A percentile compares a stretch with the other conserved stretches of the same genome.
Conservation (phyloP, 1,140 invertebrate genomes). For the Galendromus occidentalis region DNA sequence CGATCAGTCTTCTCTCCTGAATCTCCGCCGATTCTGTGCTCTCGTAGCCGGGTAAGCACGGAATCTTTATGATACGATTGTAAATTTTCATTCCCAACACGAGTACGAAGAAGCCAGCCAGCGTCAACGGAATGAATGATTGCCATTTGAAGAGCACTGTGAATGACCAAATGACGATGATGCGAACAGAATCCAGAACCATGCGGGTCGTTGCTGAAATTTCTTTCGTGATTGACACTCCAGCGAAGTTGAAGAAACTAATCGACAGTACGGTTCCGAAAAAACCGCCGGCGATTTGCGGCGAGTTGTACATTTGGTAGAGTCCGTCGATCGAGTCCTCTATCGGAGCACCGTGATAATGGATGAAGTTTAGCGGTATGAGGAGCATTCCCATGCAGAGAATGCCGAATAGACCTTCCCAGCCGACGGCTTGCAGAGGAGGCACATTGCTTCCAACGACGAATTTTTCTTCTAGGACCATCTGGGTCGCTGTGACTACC, state of each 20-base stretch:
- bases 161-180: slow-evolving; percentile 68
- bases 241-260: slow-evolving; percentile 89
- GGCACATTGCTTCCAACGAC: slow-evolving; percentile 59
- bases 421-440: slow-evolving; percentile 57
- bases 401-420: slow-evolving; percentile 81
- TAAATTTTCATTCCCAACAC: slow-evolving; percentile 54
- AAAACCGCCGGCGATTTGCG: slow-evolving; percentile 10
- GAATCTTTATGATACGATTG: slow-evolving; percentile 37
- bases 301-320: slow-evolving; percentile 49
- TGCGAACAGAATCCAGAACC: slow-evolving; percentile 72
- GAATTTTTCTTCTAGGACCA: slow-evolving; percentile 86
- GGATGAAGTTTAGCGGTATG: slow-evolving; percentile 65
- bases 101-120: slow-evolving; percentile 49
- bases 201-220: slow-evolving; percentile 74
- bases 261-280: slow-evolving; percentile 69
- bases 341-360: slow-evolving; percentile 44
- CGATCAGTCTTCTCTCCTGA: background rate
- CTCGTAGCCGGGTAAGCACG: background rate
- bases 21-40: background rate
- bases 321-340: slow-evolving; percentile 70
- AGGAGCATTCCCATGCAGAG: slow-evolving; percentile 46
- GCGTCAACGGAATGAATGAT: slow-evolving; percentile 26
- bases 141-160: slow-evolving; percentile 38
- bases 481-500: slow-evolving; percentile 68
- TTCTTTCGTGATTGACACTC: slow-evolving; percentile 85